Evolutionary conservation across 2,888 invertebrate species (phyloP).

Genomic region (Drosophila heteroneura): DNA sequence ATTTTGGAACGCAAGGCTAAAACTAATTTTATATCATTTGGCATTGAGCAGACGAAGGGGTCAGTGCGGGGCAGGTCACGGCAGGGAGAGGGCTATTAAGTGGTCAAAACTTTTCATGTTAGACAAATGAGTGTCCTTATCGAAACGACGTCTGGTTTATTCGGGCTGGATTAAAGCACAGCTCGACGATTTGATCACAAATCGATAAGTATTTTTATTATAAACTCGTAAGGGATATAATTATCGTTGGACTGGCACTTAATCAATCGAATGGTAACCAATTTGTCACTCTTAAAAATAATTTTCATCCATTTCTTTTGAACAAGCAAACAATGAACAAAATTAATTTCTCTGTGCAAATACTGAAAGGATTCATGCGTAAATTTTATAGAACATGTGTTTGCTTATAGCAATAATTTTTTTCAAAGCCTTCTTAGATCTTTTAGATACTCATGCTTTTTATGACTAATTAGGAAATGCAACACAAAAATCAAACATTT

Average conservation of each 20-base stretch:
- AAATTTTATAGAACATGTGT: not conserved
- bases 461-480: not conserved
- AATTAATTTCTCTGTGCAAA: conserved; percentile 23
- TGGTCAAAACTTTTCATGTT: conserved; percentile 36
- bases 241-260: conserved; percentile 26
- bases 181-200: conserved; percentile 49
- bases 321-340: conserved; percentile 22
- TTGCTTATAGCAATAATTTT: not conserved
- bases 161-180: conserved; percentile 16
- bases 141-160: conserved; percentile 30
- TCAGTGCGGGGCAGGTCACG: too few relatives aligned
- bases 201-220: conserved; percentile 54
- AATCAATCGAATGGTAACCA: conserved; percentile 52
- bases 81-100: conserved; percentile 26
- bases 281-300: conserved; percentile 58
- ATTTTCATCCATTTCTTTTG: conserved; percentile 31
- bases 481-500: not conserved
- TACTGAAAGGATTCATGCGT: not conserved
- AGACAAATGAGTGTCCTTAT: conserved; percentile 59
- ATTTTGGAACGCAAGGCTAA: conserved; percentile 70
- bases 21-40: conserved; percentile 79
- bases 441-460: not conserved
- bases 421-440: not conserved
- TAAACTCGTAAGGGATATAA: conserved; percentile 33
- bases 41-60: conserved; percentile 46